Evolutionary conservation across 2,888 invertebrate species (phyloP).

Genomic region (Monopis laevigella): DNA sequence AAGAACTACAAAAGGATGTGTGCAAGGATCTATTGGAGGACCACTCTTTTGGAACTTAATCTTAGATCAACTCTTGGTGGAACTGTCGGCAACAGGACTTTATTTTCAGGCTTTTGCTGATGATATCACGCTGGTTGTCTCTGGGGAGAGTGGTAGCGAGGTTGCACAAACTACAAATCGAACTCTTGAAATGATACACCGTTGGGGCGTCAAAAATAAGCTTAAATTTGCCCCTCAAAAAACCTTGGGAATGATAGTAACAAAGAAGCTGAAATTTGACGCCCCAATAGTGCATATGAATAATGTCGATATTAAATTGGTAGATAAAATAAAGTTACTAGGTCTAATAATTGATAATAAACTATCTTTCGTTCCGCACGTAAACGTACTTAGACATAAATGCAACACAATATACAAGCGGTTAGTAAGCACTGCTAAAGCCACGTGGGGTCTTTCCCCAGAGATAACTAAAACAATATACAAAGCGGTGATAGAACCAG

Average conservation of each 20-base stretch:
- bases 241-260: conserved; percentile 13
- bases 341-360: conserved; percentile 8
- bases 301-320: not conserved
- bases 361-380: conserved; percentile 6
- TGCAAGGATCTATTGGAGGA: conserved; percentile 19
- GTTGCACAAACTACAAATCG: not conserved
- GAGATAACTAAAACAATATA: not conserved
- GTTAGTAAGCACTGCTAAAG: conserved; percentile 10
- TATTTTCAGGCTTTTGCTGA: conserved; percentile 21
- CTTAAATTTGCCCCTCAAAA: conserved; percentile 18
- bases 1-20: conserved; percentile 14
- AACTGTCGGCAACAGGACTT: not conserved
- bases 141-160: conserved; percentile 5
- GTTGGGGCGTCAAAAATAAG: conserved; percentile 17
- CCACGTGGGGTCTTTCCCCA: not conserved
- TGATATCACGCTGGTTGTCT: conserved; percentile 16
- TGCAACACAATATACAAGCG: conserved; percentile 11
- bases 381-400: conserved; percentile 6
- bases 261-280: conserved; percentile 12
- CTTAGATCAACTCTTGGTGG: conserved; percentile 16
- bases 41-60: conserved; percentile 19
- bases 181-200: conserved; percentile 3
- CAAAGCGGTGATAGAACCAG: conserved; percentile 16
- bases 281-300: conserved; percentile 14
- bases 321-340: conserved; percentile 3